Evolutionary conservation across 1,140 invertebrate genomes (phyloP), one percentile per base, ranked within the genome.

Genomic region (Sweltsa coloradensis): DNA sequence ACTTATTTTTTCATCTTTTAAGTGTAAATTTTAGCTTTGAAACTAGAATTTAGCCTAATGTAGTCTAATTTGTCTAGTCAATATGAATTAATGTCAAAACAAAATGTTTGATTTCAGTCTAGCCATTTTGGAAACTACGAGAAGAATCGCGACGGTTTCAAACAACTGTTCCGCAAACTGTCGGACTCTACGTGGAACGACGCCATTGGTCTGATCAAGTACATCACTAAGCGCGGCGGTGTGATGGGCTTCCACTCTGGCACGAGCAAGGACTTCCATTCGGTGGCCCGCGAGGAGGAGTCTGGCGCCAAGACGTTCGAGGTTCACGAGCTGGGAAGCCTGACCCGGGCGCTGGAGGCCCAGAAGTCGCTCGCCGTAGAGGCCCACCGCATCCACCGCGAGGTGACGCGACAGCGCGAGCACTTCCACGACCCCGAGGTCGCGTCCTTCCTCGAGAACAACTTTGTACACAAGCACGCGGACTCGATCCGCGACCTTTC

Each of bases 101-200:
- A n/a, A n/a, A n/a, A n/a, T n/a, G n/a, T n/a, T n/a, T n/a, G n/a
- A n/a, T 54, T 55, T 34, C 36, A 66, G 64, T 75, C 83, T 6
- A 77, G 80, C 2, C 76, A 84, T 61, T 89, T 85, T 63, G 79
- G 78, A 40, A 85, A 82, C 55, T 87, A 81, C 60, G 73, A 82
- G 56, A 75, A 75, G 39, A 81, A 85, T 62, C 70, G 86, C 29
- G 70, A 71, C 24, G 86, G 86, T 9, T 89, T 90, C 63, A 73
- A 76, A 52, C 78, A 75, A 57, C 64, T 86, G 9, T 88, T 84
- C 64, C 71, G 75, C 42, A 75, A 78, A 52, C 59, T 85, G 6
- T 83, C 85, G 3, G 85, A 90, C 51, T 60, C 76, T 19, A 67
- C 76, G 11, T 90, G 85, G 79, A 69, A 79, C 18, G 75, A 84